Evolutionary conservation across 2,113 vertebrate species (phyloP).

Genomic region (Neodon shergylaensis): DNA sequence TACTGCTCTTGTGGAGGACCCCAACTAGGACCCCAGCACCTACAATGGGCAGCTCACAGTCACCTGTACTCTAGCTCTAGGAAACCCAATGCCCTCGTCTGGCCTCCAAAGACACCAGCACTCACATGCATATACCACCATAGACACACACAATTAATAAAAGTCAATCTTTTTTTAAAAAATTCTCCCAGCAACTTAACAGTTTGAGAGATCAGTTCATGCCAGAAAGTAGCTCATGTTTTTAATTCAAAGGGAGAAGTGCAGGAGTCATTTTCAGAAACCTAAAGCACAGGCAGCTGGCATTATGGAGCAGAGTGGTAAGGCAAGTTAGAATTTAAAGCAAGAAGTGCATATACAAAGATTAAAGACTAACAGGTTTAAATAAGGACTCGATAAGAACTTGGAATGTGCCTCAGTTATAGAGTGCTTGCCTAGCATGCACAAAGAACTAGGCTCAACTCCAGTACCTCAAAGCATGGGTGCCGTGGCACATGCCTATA

Average conservation of each 20-base stretch:
- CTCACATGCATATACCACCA: not conserved
- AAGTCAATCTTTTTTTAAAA: not conserved
- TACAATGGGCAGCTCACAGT: not conserved
- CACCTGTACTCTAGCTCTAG: not conserved
- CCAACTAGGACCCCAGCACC: not conserved
- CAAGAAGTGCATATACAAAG: not conserved
- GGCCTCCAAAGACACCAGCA: not conserved
- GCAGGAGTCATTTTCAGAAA: conserved; percentile 1
- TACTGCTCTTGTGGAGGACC: not conserved
- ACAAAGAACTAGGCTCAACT: not conserved
- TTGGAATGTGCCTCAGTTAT: not conserved
- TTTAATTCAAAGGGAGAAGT: not conserved
- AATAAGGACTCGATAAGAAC: not conserved
- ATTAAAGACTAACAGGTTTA: not conserved
- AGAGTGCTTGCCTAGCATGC: not conserved
- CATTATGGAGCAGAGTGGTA: not conserved
- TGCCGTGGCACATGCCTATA: too few relatives aligned
- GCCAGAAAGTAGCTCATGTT: conserved; percentile 9
- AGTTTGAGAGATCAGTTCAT: not conserved
- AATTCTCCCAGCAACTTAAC: not conserved
- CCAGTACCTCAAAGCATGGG: not conserved
- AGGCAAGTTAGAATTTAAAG: not conserved
- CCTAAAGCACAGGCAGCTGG: not conserved
- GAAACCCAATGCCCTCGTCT: not conserved
- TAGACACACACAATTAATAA: not conserved